Base-by-base conservation (phyloP, 2,113 vertebrate species). In the Neomonachus schauinslandi region DNA sequence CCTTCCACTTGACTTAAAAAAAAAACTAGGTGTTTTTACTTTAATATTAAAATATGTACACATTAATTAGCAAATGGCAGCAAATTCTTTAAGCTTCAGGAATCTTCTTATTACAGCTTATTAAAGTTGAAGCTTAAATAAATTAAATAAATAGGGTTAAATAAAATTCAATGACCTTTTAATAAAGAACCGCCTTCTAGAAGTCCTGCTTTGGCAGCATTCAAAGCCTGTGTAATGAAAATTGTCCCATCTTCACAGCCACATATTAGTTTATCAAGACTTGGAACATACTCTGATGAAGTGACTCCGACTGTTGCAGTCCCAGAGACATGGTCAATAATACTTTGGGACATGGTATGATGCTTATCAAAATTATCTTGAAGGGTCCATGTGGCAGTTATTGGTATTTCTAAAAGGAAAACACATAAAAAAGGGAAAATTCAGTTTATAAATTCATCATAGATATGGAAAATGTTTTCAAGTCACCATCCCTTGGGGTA, bases 241-340 rank as follows among this genome's bases (percentile, higher is more conserved):
- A 99, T 99, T 36, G 97, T 98, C 39, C 99, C 99, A 36, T 99
- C 98, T 97, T 99, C 99, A 95, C 98, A 99, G 83, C 99, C 99
- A 94, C 99, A 99, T 57, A 99, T 98, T 0, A 99, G 97, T 21
- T 98, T 99, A 96, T 99, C 98, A 0, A 99, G 98, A 89, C 72
- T 96, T 39, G 98, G 96, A 74, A 99, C 97, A 76, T 99, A 99
- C 24, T 98, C 79, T 69, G 99, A 99, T 4, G 98, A 98, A 55
- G 97, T 98, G 97, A 99, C 93, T n/a, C 95, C 39, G 15, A 61
- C 59, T 42, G 71, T 94, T 72, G 13, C 39, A 0, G 33, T 46
- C 42, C 97, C 98, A 55, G 88, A 81, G 46, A 95, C 71, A 99
- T 98, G 95, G 91, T 98, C 99, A 57, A 98, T 97, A 91, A 98